These are phyloP conservation scores for Malacosoma neustria DNA, from an alignment of 2,888 invertebrate genomes.

Conservation along the genomic window DNA sequence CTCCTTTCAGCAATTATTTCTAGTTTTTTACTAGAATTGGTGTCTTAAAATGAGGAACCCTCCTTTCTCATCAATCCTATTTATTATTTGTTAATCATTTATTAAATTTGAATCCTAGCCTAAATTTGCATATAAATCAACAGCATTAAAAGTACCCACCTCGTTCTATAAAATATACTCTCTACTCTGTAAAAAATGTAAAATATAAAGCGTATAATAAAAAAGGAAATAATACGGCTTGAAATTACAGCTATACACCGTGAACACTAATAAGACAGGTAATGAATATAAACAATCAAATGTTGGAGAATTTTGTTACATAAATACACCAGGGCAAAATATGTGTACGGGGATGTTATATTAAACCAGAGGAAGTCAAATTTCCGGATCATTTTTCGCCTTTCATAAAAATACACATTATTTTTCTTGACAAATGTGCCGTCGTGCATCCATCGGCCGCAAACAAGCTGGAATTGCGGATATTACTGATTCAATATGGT, in stretches of 20 bases:
- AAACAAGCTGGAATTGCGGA: conserved; percentile 30
- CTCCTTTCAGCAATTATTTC: no score
- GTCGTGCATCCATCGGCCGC: conserved; percentile 20
- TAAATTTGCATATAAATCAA: no score
- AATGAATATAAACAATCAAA: not conserved
- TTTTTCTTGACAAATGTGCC: conserved; percentile 21
- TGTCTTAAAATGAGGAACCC: no score
- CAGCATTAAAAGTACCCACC: no score
- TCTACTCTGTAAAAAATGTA: not conserved
- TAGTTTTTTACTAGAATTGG: no score
- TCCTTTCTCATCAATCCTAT: no score
- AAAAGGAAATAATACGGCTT: conserved; percentile 3
- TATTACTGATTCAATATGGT: conserved; percentile 38
- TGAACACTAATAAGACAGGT: conserved; percentile 5
- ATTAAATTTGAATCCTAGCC: no score
- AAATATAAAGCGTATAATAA: conserved; percentile 7
- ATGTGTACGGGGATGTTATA: conserved; percentile 5
- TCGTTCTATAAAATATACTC: no score
- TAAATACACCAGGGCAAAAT: not conserved
- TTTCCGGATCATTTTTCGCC: conserved; percentile 22
- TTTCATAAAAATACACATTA: conserved; percentile 20
- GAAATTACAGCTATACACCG: conserved; percentile 7
- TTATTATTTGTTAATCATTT: no score
- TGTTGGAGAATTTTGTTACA: not conserved
- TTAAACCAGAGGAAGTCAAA: conserved; percentile 21